phyloP scores from a whole-genome alignment of 2,797 vertebrate species.

The Meda fulgida region DNA sequence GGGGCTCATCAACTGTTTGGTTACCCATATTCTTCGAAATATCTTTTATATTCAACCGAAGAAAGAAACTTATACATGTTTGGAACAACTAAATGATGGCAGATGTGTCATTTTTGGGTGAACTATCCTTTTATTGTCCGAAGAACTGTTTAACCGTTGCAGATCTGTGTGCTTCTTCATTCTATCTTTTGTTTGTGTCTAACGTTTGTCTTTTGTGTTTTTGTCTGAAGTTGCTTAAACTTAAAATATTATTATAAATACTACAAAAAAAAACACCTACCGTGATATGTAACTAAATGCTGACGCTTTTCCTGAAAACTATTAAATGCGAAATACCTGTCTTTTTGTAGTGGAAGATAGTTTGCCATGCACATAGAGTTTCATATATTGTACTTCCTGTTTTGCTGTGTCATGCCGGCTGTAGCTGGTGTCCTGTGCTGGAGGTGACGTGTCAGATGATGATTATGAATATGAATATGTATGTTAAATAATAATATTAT shows the following conservation, averaged over 20 bases:
- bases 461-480: conserved; percentile 42
- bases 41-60: neutral
- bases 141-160: neutral
- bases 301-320: neutral
- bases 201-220: neutral
- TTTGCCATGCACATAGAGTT: neutral
- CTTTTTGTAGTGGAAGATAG: neutral
- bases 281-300: neutral
- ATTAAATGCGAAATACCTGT: neutral
- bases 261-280: neutral
- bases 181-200: neutral
- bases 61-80: neutral
- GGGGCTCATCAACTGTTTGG: neutral
- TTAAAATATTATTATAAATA: neutral
- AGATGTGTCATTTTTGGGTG: neutral
- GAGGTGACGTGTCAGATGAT: conserved; percentile 30
- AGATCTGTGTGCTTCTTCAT: neutral
- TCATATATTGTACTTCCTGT: neutral
- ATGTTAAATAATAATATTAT: conserved; percentile 1
- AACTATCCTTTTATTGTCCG: neutral
- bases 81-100: neutral
- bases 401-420: neutral
- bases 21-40: neutral
- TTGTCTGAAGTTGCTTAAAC: conserved; percentile 8
- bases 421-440: conserved; percentile 26